Conservation (phyloP, 2,113 vertebrate genomes). For the Anarrhichthys ocellatus region DNA sequence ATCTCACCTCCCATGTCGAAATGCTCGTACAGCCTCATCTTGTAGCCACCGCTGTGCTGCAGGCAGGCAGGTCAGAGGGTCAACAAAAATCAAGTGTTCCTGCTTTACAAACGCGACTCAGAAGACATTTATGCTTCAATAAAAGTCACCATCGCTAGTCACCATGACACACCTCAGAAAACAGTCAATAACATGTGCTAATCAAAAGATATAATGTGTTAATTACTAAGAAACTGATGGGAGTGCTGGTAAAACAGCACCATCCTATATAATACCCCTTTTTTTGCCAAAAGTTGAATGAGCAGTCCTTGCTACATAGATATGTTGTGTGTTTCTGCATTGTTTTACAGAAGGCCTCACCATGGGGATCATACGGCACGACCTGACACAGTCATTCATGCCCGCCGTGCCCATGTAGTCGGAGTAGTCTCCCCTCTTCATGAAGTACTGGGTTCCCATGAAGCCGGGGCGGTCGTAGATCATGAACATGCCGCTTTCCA, state of each 20-base stretch:
- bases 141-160: too few species aligned
- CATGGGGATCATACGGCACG: slow-evolving; percentile 75
- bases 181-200: too few species aligned
- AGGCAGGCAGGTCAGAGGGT: slow-evolving; percentile 2
- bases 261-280: too few species aligned
- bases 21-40: slow-evolving; percentile 78
- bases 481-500: slow-evolving; percentile 79
- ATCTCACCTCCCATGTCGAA: slow-evolving; percentile 78
- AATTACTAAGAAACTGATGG: too few species aligned
- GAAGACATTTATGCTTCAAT: not conserved
- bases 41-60: slow-evolving; percentile 74
- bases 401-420: slow-evolving; percentile 74
- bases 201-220: not conserved
- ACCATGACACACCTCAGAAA: too few species aligned
- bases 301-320: too few species aligned
- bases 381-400: slow-evolving; percentile 75
- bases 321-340: not conserved
- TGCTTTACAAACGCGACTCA: too few species aligned
- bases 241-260: too few species aligned
- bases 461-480: slow-evolving; percentile 75
- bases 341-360: slow-evolving; percentile 45
- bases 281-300: too few species aligned
- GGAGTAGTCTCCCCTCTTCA: slow-evolving; percentile 77
- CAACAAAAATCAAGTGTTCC: not conserved
- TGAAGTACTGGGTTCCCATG: slow-evolving; percentile 79